Evolutionary conservation across 2,113 vertebrate species (phyloP).

Genomic region (Seriola dumerili): DNA sequence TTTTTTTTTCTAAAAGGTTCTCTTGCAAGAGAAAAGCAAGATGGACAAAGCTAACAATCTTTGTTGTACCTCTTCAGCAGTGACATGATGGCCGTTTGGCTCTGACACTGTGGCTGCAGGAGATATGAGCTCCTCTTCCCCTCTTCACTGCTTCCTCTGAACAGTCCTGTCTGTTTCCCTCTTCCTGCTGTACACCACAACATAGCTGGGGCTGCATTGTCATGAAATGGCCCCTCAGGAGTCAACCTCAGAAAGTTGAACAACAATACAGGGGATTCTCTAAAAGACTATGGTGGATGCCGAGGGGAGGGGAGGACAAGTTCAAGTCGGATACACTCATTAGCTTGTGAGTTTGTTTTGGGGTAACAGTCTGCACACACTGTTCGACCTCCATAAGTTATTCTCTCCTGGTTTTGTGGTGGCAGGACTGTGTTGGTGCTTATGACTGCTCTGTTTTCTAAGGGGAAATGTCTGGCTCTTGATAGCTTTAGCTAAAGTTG

Average conservation of each 20-base stretch:
- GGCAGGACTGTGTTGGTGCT: slow-evolving; percentile 6
- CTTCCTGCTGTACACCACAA: slow-evolving; percentile 51
- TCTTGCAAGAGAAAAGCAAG: neutral
- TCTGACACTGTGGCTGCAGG: slow-evolving; percentile 17
- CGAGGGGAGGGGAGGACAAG: slow-evolving; percentile 14
- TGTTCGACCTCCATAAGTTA: slow-evolving; percentile 25
- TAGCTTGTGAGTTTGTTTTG: slow-evolving; percentile 15
- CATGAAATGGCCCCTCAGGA: slow-evolving; percentile 64
- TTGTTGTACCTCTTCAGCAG: slow-evolving; percentile 16
- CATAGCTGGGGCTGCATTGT: slow-evolving; percentile 69
- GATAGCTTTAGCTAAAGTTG: neutral
- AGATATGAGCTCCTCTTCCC: slow-evolving; percentile 34
- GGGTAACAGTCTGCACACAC: slow-evolving; percentile 1
- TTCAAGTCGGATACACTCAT: slow-evolving; percentile 45
- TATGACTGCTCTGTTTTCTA: neutral
- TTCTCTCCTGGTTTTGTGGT: slow-evolving; percentile 34
- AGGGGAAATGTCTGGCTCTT: neutral
- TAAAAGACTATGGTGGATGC: slow-evolving; percentile 32
- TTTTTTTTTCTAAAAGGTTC: neutral
- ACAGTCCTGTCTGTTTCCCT: slow-evolving; percentile 30
- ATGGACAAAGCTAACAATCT: neutral
- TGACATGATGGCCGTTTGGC: slow-evolving; percentile 31
- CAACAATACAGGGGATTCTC: slow-evolving; percentile 57
- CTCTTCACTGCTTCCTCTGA: slow-evolving; percentile 51
- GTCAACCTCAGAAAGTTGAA: slow-evolving; percentile 61